Base-by-base conservation (phyloP, 2,113 vertebrate species). In the Zeus faber region DNA sequence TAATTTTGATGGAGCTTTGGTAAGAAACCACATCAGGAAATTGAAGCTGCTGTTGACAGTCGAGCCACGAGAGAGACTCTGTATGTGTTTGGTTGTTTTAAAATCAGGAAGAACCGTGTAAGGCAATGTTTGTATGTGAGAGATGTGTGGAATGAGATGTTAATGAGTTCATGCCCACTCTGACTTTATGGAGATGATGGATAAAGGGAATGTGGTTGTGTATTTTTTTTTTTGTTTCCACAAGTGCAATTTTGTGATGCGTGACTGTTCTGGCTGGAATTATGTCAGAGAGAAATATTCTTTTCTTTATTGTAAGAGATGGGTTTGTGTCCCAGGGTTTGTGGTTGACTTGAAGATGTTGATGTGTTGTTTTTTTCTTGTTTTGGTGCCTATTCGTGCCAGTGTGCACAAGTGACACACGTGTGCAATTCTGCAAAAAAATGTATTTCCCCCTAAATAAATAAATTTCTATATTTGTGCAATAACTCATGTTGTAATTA, bases 401-500 rank as follows among this genome's bases (percentile, higher is more conserved):
- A 18, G 47, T 16, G 35, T 44, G 50, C 25, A 6, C 0, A 40
- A 48, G 14, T 43, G 20, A n/a, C n/a, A n/a, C n/a, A n/a, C 18
- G 3, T 8, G 56, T 64, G 25, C 31, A 16, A 18, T 16, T 29
- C 6, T 49, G 47, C 7, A 29, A n/a, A 31, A 47, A 40, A 29
- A 11, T 64, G 54, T 50, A 43, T 37, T 73, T 74, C 67, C 40
- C 48, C 33, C 68, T 71, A 65, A 5, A 37, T 44, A 72, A 85
- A 85, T 77, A 83, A 79, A 85, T 68, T 48, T 72, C 49, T 79
- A 72, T 76, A 65, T 79, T 77, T 79, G 67, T 64, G 67, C 31
- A 51, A 70, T 64, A n/a, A n/a, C n/a, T n/a, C n/a, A n/a, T n/a
- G n/a, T n/a, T n/a, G n/a, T n/a, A n/a, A n/a, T n/a, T n/a, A n/a